Evolutionary conservation across 2,797 vertebrate species (phyloP), one percentile per base, ranked within the genome.

Genomic region (Gymnothorax javanicus): DNA sequence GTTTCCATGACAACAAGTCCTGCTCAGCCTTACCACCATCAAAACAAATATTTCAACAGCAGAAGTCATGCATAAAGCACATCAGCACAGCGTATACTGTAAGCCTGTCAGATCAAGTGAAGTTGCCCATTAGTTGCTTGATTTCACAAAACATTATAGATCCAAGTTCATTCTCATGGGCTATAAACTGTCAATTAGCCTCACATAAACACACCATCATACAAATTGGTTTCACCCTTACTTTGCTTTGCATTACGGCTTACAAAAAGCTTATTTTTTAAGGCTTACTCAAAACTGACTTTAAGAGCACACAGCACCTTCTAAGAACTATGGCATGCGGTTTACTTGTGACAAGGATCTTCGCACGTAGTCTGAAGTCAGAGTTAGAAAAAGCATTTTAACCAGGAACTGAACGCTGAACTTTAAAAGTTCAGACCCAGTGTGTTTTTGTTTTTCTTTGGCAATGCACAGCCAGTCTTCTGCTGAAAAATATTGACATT

Each of bases 11-110:
- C 82, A 67, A 33, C 86, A 13, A n/a, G 54, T 3, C 77, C 52
- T 23, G 6, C 77, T 81, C 52, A 20, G 52, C 77, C 20, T 23
- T 56, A 54, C 7, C 52, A 20, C 15, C 13, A 23, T 23, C 77
- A 81, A 81, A 81, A 81, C 77, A n/a, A 81, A 52, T 81, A 56
- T 81, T 81, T 81, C 77, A n/a, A 56, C 77, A 54, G 50, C 6
- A 5, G 73, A 2, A 77, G 33, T 43, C 56, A 54, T n/a, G 52
- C 50, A 81, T 54, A 7, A 7, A 9, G 23, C 50, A 81, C 12
- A 50, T 81, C 15, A 52, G 17, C 43, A 79, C 33, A 7, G 75
- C 75, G 1, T 15, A 52, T 52, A 54, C 15, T 13, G 23, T 52
- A 79, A 23, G 6, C 75, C 50, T 52, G 75, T 54, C 7, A 9